These are phyloP conservation scores for Phortica magna DNA, from an alignment of 2,888 invertebrate genomes.

Conservation along the genomic window DNA sequence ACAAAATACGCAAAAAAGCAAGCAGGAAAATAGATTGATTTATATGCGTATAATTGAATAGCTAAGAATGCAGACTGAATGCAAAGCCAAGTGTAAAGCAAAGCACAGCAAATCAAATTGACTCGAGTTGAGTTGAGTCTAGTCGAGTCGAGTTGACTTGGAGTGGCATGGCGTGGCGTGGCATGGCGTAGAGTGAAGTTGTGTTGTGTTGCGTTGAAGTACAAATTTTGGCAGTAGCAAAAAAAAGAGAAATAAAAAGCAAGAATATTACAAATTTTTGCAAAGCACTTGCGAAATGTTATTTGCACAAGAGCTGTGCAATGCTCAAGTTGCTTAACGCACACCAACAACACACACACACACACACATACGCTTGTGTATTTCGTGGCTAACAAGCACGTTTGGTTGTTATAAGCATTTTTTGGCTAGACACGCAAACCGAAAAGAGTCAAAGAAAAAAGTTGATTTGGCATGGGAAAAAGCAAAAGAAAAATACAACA, in stretches of 20 bases:
- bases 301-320: conserved; percentile 1
- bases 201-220: neutral
- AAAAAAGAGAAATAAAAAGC: neutral
- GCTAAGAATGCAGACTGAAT: conserved; percentile 8
- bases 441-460: neutral
- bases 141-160: no score
- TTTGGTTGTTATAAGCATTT: conserved; percentile 10
- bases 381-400: conserved; percentile 9
- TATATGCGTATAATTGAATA: conserved; percentile 15
- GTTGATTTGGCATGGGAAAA: neutral
- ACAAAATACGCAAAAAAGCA: neutral
- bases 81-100: neutral
- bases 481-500: conserved; percentile 13
- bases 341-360: no score
- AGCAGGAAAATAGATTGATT: neutral
- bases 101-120: neutral
- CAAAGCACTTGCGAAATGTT: conserved; percentile 8
- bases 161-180: no score
- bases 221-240: neutral
- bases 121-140: no score
- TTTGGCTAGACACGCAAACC: neutral
- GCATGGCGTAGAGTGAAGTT: no score
- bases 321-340: no score
- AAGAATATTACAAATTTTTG: neutral
- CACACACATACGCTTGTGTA: neutral